Evolutionary conservation across 2,888 invertebrate genomes (phyloP).

Genomic region (Lycaena phlaeas): DNA sequence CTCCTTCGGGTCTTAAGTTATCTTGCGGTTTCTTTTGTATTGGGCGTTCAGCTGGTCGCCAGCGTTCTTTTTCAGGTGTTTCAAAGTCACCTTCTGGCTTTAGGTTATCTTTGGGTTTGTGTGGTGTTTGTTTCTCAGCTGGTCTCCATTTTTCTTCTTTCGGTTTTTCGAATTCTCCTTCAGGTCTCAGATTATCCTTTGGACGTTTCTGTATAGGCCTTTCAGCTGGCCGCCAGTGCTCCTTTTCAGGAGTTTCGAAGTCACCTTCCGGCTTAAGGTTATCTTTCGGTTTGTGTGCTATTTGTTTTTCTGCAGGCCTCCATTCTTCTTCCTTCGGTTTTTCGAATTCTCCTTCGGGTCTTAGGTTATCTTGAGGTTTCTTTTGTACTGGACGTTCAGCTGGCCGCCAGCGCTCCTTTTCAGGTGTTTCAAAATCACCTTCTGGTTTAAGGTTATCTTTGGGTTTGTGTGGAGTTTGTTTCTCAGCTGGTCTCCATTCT

Average conservation of each 20-base stretch:
- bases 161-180: conserved; percentile 67
- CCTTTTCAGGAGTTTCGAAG: conserved; percentile 51
- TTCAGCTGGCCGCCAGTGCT: conserved; percentile 54
- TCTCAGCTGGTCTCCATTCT: conserved; percentile 42
- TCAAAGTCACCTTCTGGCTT: conserved; percentile 61
- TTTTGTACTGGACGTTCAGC: conserved; percentile 45
- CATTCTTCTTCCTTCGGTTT: conserved; percentile 34
- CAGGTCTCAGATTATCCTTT: conserved; percentile 67
- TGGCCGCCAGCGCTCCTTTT: conserved; percentile 37
- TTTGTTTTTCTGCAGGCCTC: conserved; percentile 46
- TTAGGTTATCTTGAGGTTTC: conserved; percentile 59
- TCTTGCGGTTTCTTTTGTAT: too few relatives aligned
- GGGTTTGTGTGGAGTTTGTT: conserved; percentile 71
- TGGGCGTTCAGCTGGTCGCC: too few relatives aligned
- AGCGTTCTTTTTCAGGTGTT: conserved; percentile 42
- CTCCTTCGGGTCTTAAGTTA: too few relatives aligned
- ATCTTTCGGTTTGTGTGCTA: conserved; percentile 52
- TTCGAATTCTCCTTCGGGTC: conserved; percentile 72
- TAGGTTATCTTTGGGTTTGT: conserved; percentile 70
- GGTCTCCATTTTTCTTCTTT: conserved; percentile 60
- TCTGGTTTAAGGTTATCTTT: conserved; percentile 69
- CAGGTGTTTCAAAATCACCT: conserved; percentile 67
- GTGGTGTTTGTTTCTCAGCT: conserved; percentile 46
- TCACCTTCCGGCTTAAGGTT: conserved; percentile 70
- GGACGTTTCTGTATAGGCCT: conserved; percentile 43